These are phyloP conservation scores for Dryoscopus gambensis DNA, from an alignment of 2,113 vertebrate species.

Conservation along the genomic window DNA sequence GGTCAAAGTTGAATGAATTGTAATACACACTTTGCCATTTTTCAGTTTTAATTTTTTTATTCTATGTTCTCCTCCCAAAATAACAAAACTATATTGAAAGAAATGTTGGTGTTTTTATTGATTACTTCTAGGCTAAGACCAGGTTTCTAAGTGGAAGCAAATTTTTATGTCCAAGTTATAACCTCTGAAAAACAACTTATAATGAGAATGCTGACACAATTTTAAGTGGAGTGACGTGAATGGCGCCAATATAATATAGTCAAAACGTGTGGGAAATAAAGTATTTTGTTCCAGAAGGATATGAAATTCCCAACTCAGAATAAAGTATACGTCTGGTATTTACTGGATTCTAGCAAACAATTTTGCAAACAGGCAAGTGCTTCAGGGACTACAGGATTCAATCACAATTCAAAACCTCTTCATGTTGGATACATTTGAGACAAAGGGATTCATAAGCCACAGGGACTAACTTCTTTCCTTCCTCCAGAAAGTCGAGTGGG, in stretches of 20 bases:
- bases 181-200: conserved; percentile 6
- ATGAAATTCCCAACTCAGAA: conserved; percentile 34
- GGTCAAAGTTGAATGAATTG: not conserved
- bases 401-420: not conserved
- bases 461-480: not conserved
- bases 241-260: not conserved
- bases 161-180: conserved; percentile 1
- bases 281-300: conserved; percentile 10
- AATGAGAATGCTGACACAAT: conserved; percentile 8
- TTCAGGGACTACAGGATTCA: conserved; percentile 5
- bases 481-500: not conserved
- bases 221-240: not conserved
- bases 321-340: conserved; percentile 29
- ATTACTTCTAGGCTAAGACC: not conserved
- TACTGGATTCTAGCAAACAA: conserved; percentile 32
- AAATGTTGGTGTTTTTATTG: not conserved
- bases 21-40: not conserved
- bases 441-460: not conserved
- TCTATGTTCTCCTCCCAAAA: not conserved
- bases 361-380: not conserved
- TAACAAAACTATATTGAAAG: not conserved
- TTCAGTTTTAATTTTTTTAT: not conserved
- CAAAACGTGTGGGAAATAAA: conserved; percentile 20
- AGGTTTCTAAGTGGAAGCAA: conserved; percentile 7
- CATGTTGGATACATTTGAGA: not conserved